Percentiles rank a stretch among this genome's conserved stretches.
phyloP scores from a whole-genome alignment of 2,888 invertebrate species.

The Rhaphigaster nebulosa region DNA sequence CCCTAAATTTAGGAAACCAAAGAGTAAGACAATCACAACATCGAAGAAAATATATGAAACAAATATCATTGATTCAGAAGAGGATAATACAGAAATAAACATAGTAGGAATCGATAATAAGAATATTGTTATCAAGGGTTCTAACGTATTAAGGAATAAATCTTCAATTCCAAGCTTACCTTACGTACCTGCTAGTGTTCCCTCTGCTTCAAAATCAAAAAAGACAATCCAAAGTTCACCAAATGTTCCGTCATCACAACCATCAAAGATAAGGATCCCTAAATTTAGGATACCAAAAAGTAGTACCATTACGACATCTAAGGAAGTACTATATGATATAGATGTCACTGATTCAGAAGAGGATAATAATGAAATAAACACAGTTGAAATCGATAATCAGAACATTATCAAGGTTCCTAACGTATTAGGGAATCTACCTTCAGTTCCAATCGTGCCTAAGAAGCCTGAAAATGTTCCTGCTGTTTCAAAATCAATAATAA shows the following conservation, averaged over 20 bases:
- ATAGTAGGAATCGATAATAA: neutral
- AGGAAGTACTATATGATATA: neutral
- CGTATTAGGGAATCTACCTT: neutral
- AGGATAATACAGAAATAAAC: neutral
- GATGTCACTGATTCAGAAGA: neutral
- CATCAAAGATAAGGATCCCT: neutral
- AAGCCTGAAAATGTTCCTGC: neutral
- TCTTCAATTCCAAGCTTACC: neutral
- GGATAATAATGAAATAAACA: no score
- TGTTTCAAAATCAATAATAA: neutral
- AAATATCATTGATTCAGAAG: neutral
- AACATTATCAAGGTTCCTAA: no score
- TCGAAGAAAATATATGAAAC: neutral
- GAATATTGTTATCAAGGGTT: neutral
- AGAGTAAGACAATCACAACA: neutral
- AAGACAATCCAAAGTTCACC: no score
- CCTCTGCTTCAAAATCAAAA: neutral
- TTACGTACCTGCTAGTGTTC: neutral
- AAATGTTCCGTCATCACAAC: neutral
- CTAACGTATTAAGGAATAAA: neutral
- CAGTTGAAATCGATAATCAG: no score
- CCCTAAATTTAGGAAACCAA: neutral
- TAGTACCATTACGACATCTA: neutral
- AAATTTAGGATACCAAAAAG: neutral
- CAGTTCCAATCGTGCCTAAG: rapidly evolving